phyloP scores from a whole-genome alignment of 2,113 vertebrate species.

The Pogona vitticeps region DNA sequence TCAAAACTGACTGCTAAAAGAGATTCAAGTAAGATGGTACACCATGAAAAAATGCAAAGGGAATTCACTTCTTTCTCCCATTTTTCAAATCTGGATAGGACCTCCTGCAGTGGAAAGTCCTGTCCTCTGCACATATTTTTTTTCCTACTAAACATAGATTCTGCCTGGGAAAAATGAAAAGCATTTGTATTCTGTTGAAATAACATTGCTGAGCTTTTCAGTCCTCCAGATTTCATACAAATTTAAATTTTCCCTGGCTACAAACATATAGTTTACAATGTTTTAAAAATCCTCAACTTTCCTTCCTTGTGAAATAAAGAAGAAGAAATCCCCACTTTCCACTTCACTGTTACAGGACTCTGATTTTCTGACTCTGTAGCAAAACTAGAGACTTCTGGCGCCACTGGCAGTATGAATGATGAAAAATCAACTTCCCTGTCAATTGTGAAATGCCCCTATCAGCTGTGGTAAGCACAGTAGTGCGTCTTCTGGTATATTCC shows the following conservation, averaged over 20 bases:
- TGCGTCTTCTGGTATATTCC: too few species aligned
- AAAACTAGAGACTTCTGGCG: too few species aligned
- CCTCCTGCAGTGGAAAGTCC: not conserved
- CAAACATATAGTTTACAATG: too few species aligned
- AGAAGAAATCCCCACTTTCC: not conserved
- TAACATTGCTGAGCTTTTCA: not conserved
- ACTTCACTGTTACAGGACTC: too few species aligned
- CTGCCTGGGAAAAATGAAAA: not conserved
- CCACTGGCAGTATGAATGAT: too few species aligned
- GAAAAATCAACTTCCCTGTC: too few species aligned
- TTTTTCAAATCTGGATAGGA: not conserved
- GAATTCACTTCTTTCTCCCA: not conserved
- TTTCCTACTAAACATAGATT: not conserved
- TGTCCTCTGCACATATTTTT: not conserved
- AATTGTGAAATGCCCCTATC: too few species aligned
- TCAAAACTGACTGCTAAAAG: not conserved
- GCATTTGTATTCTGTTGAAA: not conserved
- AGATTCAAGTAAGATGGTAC: not conserved
- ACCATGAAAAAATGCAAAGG: not conserved
- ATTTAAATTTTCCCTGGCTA: not conserved
- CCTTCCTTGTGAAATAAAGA: not conserved
- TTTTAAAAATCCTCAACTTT: not conserved
- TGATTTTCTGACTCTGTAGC: not conserved
- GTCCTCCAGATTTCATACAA: not conserved
- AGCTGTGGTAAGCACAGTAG: too few species aligned